phyloP scores from a whole-genome alignment of 2,113 vertebrate species.

The Zosterops borbonicus region DNA sequence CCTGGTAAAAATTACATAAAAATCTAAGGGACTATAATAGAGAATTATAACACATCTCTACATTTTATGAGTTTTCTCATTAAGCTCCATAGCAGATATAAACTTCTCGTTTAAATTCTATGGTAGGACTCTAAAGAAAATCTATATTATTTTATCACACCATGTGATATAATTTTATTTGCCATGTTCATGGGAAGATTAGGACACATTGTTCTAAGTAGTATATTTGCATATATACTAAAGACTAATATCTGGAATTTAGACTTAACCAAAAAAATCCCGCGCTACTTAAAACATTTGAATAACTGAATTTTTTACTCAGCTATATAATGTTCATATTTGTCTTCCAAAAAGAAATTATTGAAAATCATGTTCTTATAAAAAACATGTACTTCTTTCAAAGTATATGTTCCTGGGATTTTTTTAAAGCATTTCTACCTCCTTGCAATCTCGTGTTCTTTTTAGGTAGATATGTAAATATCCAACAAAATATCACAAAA shows the following conservation, averaged over 20 bases:
- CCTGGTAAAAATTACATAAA: constrained; percentile 3
- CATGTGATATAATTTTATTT: too few relatives aligned
- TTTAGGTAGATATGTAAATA: background rate
- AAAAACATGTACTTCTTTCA: background rate
- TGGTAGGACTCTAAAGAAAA: constrained; percentile 17
- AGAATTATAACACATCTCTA: background rate
- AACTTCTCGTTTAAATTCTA: constrained; percentile 34
- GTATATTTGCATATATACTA: background rate
- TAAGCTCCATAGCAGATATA: constrained; percentile 27
- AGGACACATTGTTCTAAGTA: background rate
- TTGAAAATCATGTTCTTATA: background rate
- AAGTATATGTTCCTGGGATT: background rate
- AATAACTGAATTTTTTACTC: background rate
- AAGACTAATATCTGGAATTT: background rate
- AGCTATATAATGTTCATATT: background rate
- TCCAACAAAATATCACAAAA: background rate
- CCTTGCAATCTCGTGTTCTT: background rate
- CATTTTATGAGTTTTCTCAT: constrained; percentile 42
- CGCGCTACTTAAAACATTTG: background rate
- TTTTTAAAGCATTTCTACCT: background rate
- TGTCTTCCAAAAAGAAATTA: background rate
- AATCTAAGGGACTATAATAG: background rate
- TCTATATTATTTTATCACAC: constrained; percentile 22
- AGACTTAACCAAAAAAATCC: background rate
- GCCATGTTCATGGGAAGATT: background rate